These are phyloP conservation scores for Drosophila maculinotata DNA, from an alignment of 2,888 invertebrate species.

Conservation along the genomic window DNA sequence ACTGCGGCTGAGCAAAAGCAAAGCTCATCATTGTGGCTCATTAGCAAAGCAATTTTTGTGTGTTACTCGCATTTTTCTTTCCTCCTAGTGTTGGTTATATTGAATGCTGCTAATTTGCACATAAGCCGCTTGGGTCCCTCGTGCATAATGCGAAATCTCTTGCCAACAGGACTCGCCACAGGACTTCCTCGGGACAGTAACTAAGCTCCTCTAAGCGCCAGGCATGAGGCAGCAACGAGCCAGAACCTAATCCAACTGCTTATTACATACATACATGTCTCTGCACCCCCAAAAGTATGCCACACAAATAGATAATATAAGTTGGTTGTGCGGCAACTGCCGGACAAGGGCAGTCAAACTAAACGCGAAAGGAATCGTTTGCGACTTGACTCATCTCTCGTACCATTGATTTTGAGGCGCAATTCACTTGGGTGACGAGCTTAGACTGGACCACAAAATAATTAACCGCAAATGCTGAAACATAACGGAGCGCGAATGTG, in stretches of 20 bases:
- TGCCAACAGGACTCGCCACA: slow-evolving; percentile 61
- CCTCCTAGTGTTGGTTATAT: slow-evolving; percentile 60
- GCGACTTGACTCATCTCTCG: slow-evolving; percentile 30
- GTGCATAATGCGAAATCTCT: slow-evolving; percentile 68
- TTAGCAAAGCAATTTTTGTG: slow-evolving; percentile 79
- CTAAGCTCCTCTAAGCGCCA: slow-evolving; percentile 60
- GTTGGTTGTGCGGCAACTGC: slow-evolving; percentile 35
- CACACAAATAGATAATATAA: slow-evolving; percentile 28
- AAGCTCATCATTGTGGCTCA: slow-evolving; percentile 81
- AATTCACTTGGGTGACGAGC: slow-evolving; percentile 31
- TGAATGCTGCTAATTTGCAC: slow-evolving; percentile 80
- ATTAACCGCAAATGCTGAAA: slow-evolving; percentile 64
- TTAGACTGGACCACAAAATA: slow-evolving; percentile 52
- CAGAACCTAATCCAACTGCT: slow-evolving; percentile 71
- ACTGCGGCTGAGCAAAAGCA: slow-evolving; percentile 39
- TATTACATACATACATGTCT: slow-evolving; percentile 57
- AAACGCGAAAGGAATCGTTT: slow-evolving; percentile 8
- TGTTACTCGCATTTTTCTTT: slow-evolving; percentile 36
- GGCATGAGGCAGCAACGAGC: slow-evolving; percentile 21
- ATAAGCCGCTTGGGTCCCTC: slow-evolving; percentile 69
- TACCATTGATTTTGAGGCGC: slow-evolving; percentile 63
- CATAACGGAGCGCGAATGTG: slow-evolving; percentile 14
- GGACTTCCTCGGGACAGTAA: slow-evolving; percentile 52
- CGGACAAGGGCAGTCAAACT: slow-evolving; percentile 8
- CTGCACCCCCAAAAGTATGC: slow-evolving; percentile 45